Evolutionary conservation across 2,888 invertebrate genomes (phyloP).

Genomic region (Drosophila recens): DNA sequence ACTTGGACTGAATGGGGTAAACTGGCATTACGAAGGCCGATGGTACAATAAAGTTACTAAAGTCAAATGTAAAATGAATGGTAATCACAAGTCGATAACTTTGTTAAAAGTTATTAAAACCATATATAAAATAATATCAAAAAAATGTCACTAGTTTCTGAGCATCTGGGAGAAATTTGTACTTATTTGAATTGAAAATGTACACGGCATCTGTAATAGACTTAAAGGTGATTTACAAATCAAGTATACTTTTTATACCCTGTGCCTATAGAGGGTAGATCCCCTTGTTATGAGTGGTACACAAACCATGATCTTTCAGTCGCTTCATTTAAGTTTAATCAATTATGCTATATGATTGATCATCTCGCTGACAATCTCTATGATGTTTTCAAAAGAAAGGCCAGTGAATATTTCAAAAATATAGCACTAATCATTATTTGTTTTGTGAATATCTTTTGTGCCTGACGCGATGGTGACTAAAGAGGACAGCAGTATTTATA

Average conservation of each 20-base stretch:
- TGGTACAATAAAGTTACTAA: neutral
- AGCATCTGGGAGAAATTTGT: too few relatives aligned
- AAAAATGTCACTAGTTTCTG: too few relatives aligned
- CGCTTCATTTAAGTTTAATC: too few relatives aligned
- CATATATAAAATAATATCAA: too few relatives aligned
- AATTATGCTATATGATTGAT: neutral
- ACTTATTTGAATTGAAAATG: too few relatives aligned
- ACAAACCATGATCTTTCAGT: too few relatives aligned
- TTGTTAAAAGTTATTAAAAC: too few relatives aligned
- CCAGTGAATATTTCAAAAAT: neutral
- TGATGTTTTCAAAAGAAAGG: neutral
- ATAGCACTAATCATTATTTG: neutral
- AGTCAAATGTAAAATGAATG: neutral
- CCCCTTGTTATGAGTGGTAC: too few relatives aligned
- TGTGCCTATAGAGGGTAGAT: too few relatives aligned
- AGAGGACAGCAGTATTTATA: neutral
- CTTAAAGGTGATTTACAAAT: too few relatives aligned
- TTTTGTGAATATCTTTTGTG: neutral
- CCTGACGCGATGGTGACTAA: neutral
- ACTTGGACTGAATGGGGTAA: slow-evolving; percentile 6
- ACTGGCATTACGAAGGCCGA: slow-evolving; percentile 3
- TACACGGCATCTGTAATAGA: too few relatives aligned
- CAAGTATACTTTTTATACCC: too few relatives aligned
- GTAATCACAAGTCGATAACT: neutral
- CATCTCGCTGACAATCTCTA: neutral